Base-by-base conservation (phyloP, 2,113 vertebrate species). In the Steatornis caripensis region DNA sequence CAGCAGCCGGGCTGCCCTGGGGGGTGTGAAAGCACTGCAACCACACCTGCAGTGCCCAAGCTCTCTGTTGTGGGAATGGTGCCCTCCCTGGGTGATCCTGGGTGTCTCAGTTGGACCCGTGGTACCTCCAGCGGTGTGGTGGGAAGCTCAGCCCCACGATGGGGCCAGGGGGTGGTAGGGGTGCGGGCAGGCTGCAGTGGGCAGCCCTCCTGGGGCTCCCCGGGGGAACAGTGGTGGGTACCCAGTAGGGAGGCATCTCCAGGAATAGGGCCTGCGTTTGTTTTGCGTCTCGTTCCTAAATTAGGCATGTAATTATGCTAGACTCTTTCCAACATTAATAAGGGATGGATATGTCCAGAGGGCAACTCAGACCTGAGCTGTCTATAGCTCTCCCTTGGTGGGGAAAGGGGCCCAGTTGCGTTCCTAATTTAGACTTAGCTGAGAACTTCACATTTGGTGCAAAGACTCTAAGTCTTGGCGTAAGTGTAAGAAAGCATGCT, bases 111-210 rank as follows among this genome's bases (percentile, higher is more conserved):
- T 1, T 39, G 61, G 53, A 51, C 9, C 14, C 0, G 2, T 21
- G 37, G 19, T 21, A 20, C 37, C 15, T 36, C 37, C 0, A 0
- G 9, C 8, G 8, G 10, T 0, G 0, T 0, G 0, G 32, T 54
- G 27, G 72, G 30, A 51, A 49, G 32, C 43, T 89, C 22, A 51
- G 24, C 12, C 34, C 37, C 27, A 5, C 14, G 4, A 0, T 41
- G 69, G 37, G 45, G 18, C 15, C 18, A 30, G 49, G 10, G 15
- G 4, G 3, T 41, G 49, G 20, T 30, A 54, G 51, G 10, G 23
- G 3, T 48, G 24, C 17, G n/a, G 81, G 48, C 62, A 62, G 53
- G 10, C 15, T 39, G 66, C 1, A 14, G 9, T 39, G 70, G 46
- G 5, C 65, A 84, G 49, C 26, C 13, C 30, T 89, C 15, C 49